phyloP scores from a whole-genome alignment of 2,797 vertebrate genomes.

The Australoheros facetus region DNA sequence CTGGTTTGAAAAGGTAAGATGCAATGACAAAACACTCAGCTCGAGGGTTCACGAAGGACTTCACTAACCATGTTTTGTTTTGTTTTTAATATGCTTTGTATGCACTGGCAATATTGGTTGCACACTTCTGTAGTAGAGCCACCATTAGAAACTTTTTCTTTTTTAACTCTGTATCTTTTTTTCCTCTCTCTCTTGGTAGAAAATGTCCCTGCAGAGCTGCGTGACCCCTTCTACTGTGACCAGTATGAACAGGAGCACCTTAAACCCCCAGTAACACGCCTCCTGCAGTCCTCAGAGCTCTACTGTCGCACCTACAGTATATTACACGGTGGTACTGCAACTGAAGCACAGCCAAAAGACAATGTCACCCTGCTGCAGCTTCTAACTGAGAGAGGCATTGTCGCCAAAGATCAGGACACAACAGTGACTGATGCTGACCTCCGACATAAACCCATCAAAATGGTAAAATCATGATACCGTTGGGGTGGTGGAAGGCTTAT shows the following conservation, averaged over 20 bases:
- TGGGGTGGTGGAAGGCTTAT: not conserved
- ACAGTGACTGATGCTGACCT: constrained; percentile 86
- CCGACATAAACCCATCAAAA: constrained; percentile 88
- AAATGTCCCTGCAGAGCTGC: constrained; percentile 89
- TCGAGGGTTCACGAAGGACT: not conserved
- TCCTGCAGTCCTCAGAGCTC: constrained; percentile 89
- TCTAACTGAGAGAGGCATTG: constrained; percentile 79
- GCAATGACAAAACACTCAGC: not conserved
- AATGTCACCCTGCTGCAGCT: constrained; percentile 82
- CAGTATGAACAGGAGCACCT: constrained; percentile 96
- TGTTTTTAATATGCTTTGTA: not conserved
- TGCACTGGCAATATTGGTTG: not conserved
- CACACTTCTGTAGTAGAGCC: not conserved
- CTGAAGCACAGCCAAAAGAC: constrained; percentile 80
- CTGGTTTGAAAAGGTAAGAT: not conserved
- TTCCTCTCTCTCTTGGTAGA: constrained; percentile 70
- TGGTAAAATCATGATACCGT: constrained; percentile 78
- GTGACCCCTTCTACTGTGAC: constrained; percentile 94
- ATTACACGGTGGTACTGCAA: constrained; percentile 59
- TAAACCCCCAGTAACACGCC: constrained; percentile 89
- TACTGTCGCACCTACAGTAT: constrained; percentile 89
- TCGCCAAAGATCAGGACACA: constrained; percentile 79
- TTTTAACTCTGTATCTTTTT: constrained; percentile 38
- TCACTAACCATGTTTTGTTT: not conserved
- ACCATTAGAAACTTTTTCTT: not conserved